A percentile compares a stretch with the other conserved stretches of the same genome.
phyloP scores from a whole-genome alignment of 2,797 vertebrate species.

The Rousettus madagascariensis region DNA sequence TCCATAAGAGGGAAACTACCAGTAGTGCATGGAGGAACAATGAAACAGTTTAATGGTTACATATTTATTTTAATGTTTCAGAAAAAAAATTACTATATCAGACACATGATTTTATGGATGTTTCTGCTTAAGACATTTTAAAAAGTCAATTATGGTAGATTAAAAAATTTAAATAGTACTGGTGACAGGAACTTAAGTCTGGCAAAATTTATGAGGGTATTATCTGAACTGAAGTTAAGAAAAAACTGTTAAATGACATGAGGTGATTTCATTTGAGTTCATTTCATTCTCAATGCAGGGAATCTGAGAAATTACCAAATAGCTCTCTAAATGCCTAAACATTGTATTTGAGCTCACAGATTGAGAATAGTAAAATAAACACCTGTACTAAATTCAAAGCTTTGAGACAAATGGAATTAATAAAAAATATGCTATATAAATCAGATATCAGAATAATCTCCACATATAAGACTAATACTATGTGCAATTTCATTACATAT shows the following conservation, averaged over 20 bases:
- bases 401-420: background rate
- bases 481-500: background rate
- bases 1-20: background rate
- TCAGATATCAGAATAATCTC: background rate
- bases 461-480: background rate
- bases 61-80: background rate
- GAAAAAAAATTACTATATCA: background rate
- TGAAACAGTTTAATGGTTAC: background rate
- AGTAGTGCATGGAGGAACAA: background rate
- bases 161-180: background rate
- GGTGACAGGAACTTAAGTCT: background rate
- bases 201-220: conserved; percentile 10
- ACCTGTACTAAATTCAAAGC: background rate
- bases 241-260: background rate
- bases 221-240: background rate
- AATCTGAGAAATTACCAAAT: background rate
- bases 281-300: background rate
- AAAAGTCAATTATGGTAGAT: background rate
- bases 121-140: conserved; percentile 7
- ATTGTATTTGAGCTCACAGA: background rate
- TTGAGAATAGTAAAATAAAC: background rate
- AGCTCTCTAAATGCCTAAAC: background rate
- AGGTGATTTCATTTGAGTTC: background rate
- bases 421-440: background rate
- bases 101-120: background rate